A percentile compares a stretch with the other conserved stretches of the same genome.
Evolutionary conservation across 2,888 invertebrate species (phyloP).

Genomic region (Ceratothoa steindachneri): DNA sequence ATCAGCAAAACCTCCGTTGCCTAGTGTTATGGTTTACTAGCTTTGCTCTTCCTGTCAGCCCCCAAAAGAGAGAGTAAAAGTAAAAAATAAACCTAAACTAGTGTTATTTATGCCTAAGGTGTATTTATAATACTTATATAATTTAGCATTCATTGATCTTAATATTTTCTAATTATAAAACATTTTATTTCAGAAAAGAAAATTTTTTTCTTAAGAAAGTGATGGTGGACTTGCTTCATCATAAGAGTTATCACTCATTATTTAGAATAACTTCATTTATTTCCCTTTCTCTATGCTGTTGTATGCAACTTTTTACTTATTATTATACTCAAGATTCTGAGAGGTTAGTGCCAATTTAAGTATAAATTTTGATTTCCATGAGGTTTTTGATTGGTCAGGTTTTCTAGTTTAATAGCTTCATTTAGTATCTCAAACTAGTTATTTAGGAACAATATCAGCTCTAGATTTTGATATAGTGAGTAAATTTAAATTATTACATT

Average conservation of each 20-base stretch:
- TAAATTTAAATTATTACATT: neutral
- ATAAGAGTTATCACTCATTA: constrained; percentile 21
- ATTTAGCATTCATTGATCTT: neutral
- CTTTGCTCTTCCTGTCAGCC: too few species aligned
- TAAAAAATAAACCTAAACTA: too few species aligned
- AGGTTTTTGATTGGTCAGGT: neutral
- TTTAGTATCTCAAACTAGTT: neutral
- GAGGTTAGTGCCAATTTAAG: constrained; percentile 9
- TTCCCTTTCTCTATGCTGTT: constrained; percentile 13
- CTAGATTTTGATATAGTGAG: neutral
- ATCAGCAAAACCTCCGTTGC: too few species aligned
- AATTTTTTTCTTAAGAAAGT: constrained; percentile 17
- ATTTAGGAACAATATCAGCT: neutral
- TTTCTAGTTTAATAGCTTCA: neutral
- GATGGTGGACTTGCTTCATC: constrained; percentile 27
- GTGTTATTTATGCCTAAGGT: too few species aligned
- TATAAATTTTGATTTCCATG: neutral
- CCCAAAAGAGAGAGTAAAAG: too few species aligned
- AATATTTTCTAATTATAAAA: neutral
- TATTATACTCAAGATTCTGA: constrained; percentile 16
- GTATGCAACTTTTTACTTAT: constrained; percentile 19
- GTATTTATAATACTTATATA: neutral
- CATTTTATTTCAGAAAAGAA: constrained; percentile 17
- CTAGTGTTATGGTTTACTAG: too few species aligned
- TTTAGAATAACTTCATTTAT: constrained; percentile 30